These are phyloP conservation scores for Calosoma granatense DNA, from an alignment of 1,140 invertebrate genomes.

Conservation along the genomic window DNA sequence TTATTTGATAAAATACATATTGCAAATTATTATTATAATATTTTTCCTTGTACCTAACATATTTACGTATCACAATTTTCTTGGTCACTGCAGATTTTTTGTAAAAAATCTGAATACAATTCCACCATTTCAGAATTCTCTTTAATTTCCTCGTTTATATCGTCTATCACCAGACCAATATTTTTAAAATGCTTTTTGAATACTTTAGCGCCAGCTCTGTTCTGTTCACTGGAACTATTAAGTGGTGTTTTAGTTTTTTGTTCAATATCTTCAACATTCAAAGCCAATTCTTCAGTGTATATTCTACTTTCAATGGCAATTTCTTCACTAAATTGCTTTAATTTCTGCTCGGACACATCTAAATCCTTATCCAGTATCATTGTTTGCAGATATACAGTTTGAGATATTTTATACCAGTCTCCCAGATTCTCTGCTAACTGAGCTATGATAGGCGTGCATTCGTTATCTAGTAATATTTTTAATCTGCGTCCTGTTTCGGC, in stretches of 20 bases:
- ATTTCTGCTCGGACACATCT: constrained; percentile 27
- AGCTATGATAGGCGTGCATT: constrained; percentile 53
- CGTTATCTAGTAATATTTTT: constrained; percentile 50
- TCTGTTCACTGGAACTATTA: neutral
- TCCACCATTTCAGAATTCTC: constrained; percentile 2
- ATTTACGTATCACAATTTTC: neutral
- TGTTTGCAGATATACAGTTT: constrained; percentile 63
- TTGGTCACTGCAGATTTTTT: neutral
- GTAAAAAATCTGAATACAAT: neutral
- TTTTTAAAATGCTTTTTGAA: constrained; percentile 10
- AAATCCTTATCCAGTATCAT: constrained; percentile 67
- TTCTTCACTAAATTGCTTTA: constrained; percentile 26
- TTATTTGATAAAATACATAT: neutral
- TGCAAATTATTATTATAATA: no score
- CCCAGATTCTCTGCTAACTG: constrained; percentile 61
- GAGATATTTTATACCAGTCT: constrained; percentile 78
- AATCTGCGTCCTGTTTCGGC: constrained; percentile 59
- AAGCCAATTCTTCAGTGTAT: constrained; percentile 20
- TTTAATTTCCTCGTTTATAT: neutral
- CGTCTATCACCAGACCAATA: neutral
- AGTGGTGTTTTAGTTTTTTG: neutral
- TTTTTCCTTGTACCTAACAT: neutral
- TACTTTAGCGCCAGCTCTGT: constrained; percentile 2
- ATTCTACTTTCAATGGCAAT: constrained; percentile 25
- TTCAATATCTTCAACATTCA: constrained; percentile 14